Base-by-base conservation (phyloP, 2,113 vertebrate species). In the Serilophus lunatus region DNA sequence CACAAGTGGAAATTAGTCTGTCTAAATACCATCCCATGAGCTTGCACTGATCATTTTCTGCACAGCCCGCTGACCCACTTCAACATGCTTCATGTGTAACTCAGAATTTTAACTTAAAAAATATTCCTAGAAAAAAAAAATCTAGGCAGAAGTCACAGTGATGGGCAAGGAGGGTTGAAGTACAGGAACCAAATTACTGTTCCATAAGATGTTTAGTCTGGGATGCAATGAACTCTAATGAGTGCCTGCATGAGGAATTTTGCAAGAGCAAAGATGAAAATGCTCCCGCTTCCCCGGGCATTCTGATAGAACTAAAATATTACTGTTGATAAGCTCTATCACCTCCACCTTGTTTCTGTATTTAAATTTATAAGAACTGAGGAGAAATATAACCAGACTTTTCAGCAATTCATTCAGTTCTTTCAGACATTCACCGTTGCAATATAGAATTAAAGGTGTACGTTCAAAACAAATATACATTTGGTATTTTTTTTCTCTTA, bases 401-500 rank as follows among this genome's bases (percentile, higher is more conserved):
- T 33, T 51, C 50, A 78, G 10, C 7, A 74, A 25, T 0, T 70
- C 18, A 35, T 80, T 77, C 45, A 47, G 45, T 47, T 47, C 4
- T 25, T 45, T 45, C 64, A 74, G 69, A 50, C 3, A 17, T 9
- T 33, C 35, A 33, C 44, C 57, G 18, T 68, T 76, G 35, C 4
- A 26, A 9, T 26, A 44, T 23, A 18, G 40, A 66, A 77, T 15
- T 7, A 29, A 64, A 47, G 5, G 2, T 47, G 14, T 17, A 70
- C 10, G 6, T 54, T 88, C 47, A 94, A 92, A 70, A 20, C 1
- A 45, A 90, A n/a, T 6, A 47, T 9, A 12, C 0, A 1, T 66
- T 71, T 70, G 11, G 6, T 2, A 0, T 2, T 17, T 53, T 65
- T 65, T 35, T 23, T 0, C 4, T 22, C 17, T 12, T 17, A 63